Base-by-base conservation (phyloP, 2,113 vertebrate species). In the Corythornis vintsioides region DNA sequence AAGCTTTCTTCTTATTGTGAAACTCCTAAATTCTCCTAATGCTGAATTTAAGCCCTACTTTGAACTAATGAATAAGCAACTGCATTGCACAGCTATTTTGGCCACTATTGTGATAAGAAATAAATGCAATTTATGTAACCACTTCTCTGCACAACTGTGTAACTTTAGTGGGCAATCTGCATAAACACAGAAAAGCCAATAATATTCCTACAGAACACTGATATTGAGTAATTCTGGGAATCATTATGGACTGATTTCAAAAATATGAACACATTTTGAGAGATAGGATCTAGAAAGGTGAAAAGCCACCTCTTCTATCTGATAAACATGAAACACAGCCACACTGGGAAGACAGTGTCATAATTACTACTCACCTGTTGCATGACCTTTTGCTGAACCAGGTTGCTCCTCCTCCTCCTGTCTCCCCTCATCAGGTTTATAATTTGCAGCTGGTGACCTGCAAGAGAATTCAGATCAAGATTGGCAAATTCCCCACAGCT, bases 341-440 rank as follows among this genome's bases (percentile, higher is more conserved):
- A 77, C 40, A 52, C 10, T 38, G 9, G 43, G 29, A 83, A 48
- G 7, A 33, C 7, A 59, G 8, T 7, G 10, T 45, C 40, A 42
- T 43, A 84, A 70, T 91, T 78, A 84, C 28, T 43, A 33, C 85
- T 61, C 90, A 94, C 60, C 88, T 87, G 88, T 35, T 33, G 71
- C 2, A 0, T 4, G 67, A 73, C 47, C 74, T 57, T 57, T 22
- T 73, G 26, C 45, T 61, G 78, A 89, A 66, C 10, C 20, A 66
- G 20, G 42, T 8, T 25, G 8, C 35, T 61, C 19, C 50, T 83
- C 45, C 35, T 89, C 31, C 40, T 19, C 15, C 40, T 20, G 3
- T 55, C 48, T 35, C 80, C 25, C 43, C 57, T 90, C 28, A 0
- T 76, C 77, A 91, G 38, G n/a, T 3, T 73, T 33, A 73, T 22